Evolutionary conservation across 2,797 vertebrate species (phyloP), one percentile per base, ranked within the genome.

Genomic region (Potorous gilbertii): DNA sequence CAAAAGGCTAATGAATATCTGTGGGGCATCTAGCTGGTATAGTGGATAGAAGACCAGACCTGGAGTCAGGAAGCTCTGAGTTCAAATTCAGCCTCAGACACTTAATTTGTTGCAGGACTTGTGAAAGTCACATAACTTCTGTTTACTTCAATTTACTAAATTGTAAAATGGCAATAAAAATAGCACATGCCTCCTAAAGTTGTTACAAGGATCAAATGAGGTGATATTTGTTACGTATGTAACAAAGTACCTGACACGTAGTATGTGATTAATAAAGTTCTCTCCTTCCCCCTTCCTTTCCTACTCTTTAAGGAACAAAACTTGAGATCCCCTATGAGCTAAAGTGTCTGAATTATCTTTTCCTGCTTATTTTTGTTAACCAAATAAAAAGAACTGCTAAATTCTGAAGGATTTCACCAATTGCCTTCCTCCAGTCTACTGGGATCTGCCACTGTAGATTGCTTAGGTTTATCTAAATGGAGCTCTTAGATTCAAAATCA

Each of bases 401-500:
- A 56, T 40, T 54, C 21, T 9, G 50, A 90, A 95, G 59, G 54
- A 91, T 94, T 55, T 90, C 96, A 90, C 9, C 9, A 52, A 54
- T 29, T 74, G 14, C 90, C 92, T 9, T 16, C 92, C 40, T 21
- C 50, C 40, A 6, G 93, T 97, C 59, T 95, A 95, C 11, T 14
- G 27, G 66, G 50, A 31, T 52, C 6, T 9, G 87, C 50, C 81
- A 4, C 40, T 74, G 56, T 56, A 40, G n/a, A 95, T 93, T 54
- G 74, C 74, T 91, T 92, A 59, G 28, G 31, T 91, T 93, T 93
- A 59, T 94, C 46, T 90, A 57, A 56, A n/a, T 92, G 50, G 50
- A 66, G 95, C 50, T 89, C 0, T 93, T 92, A 95, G 92, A 31
- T 46, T 91, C 95, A 59, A 92, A 81, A 94, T 92, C 6, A 18